A percentile compares a stretch with the other conserved stretches of the same genome.
Evolutionary conservation across 2,797 vertebrate species (phyloP).

Genomic region (Sebastes itinus): DNA sequence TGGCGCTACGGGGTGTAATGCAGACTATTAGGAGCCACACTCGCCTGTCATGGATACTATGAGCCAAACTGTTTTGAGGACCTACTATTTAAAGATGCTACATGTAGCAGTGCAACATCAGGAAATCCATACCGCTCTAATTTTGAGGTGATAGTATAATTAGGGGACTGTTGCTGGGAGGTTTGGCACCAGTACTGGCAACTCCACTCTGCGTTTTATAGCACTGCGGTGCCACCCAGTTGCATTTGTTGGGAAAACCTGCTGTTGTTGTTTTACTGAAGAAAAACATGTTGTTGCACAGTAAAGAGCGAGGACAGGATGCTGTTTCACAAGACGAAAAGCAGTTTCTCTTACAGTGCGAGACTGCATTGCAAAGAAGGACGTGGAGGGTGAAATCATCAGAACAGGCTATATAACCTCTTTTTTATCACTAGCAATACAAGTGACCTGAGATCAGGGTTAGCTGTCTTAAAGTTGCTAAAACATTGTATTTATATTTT

Average conservation of each 20-base stretch:
- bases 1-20: neutral
- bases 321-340: neutral
- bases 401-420: neutral
- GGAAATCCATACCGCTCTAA: slow-evolving; percentile 58
- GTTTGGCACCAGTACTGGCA: slow-evolving; percentile 30
- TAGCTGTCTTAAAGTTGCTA: too few species aligned
- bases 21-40: slow-evolving; percentile 61
- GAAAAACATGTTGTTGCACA: neutral
- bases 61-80: slow-evolving; percentile 30
- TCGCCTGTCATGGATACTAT: slow-evolving; percentile 34
- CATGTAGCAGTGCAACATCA: slow-evolving; percentile 40
- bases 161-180: slow-evolving; percentile 64
- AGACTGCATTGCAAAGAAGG: neutral
- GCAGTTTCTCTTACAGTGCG: neutral
- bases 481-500: too few species aligned
- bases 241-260: slow-evolving; percentile 1
- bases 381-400: neutral
- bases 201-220: neutral
- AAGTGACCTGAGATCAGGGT: neutral
- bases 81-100: slow-evolving; percentile 67
- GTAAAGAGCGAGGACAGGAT: neutral
- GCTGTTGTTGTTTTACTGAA: neutral
- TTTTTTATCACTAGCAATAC: neutral
- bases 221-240: slow-evolving; percentile 1
- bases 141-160: slow-evolving; percentile 62